A percentile compares a stretch with the other conserved stretches of the same genome.
These are phyloP conservation scores for Chaetodon trifascialis DNA, from an alignment of 2,113 vertebrate species.

Conservation along the genomic window DNA sequence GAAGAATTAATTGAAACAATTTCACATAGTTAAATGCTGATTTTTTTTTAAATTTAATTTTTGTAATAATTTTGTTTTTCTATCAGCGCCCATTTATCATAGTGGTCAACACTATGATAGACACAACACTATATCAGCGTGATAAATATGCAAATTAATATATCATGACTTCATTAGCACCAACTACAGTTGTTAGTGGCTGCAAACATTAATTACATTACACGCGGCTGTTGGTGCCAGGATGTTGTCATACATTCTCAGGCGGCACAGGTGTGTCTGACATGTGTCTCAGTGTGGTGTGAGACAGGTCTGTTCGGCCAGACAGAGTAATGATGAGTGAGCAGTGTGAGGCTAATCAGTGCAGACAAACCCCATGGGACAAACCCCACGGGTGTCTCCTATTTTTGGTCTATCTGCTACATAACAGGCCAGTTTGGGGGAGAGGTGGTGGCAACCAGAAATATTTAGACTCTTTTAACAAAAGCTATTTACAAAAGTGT, in stretches of 20 bases:
- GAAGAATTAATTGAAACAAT: too few relatives aligned
- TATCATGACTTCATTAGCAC: conserved; percentile 1
- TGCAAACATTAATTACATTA: not conserved
- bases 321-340: conserved; percentile 57
- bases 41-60: too few relatives aligned
- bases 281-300: conserved; percentile 40
- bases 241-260: conserved; percentile 8
- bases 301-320: conserved; percentile 45
- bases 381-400: conserved; percentile 21
- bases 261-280: conserved; percentile 32
- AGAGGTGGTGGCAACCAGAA: not conserved
- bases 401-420: conserved; percentile 26
- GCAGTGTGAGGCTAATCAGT: conserved; percentile 57
- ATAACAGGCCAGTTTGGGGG: not conserved
- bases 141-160: not conserved
- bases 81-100: not conserved
- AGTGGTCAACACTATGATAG: not conserved
- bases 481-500: conserved; percentile 31
- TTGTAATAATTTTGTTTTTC: too few relatives aligned
- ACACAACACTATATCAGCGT: not conserved
- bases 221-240: not conserved
- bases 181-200: not conserved
- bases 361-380: conserved; percentile 41
- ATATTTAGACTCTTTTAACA: conserved; percentile 20
- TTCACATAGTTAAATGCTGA: too few relatives aligned